phyloP scores from a whole-genome alignment of 1,140 invertebrate genomes.

The Augochlora pura region DNA sequence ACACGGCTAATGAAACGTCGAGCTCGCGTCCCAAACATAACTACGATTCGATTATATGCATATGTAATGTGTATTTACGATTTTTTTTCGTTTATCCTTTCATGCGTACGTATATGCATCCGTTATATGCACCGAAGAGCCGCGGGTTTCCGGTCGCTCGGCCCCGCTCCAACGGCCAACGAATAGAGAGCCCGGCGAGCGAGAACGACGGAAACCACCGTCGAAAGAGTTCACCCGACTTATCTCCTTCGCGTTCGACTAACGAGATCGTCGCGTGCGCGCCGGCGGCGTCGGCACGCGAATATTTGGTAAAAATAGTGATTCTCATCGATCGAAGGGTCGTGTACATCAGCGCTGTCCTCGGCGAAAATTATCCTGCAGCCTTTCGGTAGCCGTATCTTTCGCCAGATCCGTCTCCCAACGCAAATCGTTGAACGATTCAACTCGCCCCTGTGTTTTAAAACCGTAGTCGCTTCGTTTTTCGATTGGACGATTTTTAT shows the following conservation, averaged over 20 bases:
- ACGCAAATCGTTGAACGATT: too few species aligned
- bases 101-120: conserved; percentile 54
- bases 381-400: too few species aligned
- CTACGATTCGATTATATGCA: conserved; percentile 56
- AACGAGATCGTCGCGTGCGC: conserved; percentile 22
- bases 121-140: conserved; percentile 48
- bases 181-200: background rate
- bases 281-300: background rate
- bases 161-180: background rate
- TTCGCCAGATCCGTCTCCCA: too few species aligned
- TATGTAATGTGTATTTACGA: conserved; percentile 50
- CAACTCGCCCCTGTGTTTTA: too few species aligned
- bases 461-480: too few species aligned
- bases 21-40: conserved; percentile 52
- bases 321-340: background rate
- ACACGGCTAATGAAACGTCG: conserved; percentile 53
- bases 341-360: background rate
- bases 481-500: too few species aligned
- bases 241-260: background rate
- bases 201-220: background rate
- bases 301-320: conserved; percentile 20
- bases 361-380: too few species aligned
- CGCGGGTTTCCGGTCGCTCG: conserved; percentile 30
- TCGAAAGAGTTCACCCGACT: too few species aligned
- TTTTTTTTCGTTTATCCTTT: conserved; percentile 54